Percentiles rank a stretch among this genome's conserved stretches.
Conservation (phyloP, 1,140 invertebrate species). For the Saxidomus purpurata region DNA sequence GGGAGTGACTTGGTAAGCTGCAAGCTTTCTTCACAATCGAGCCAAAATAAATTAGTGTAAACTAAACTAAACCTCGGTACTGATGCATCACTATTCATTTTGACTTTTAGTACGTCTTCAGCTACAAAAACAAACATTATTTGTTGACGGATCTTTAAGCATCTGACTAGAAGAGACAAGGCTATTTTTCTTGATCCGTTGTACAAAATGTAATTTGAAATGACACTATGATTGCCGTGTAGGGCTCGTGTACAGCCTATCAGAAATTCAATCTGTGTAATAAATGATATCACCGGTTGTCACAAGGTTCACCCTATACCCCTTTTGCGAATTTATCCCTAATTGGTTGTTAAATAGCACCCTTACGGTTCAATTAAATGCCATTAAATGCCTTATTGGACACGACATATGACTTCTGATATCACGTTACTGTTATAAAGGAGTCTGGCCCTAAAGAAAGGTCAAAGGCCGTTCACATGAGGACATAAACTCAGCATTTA, state of each 20-base stretch:
- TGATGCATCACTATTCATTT: too few relatives aligned
- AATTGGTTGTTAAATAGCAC: conserved; percentile 33
- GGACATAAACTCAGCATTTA: background rate
- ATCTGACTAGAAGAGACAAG: too few relatives aligned
- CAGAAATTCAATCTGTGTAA: background rate
- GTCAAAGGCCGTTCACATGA: conserved; percentile 6
- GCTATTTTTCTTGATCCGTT: too few relatives aligned
- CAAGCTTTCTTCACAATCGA: too few relatives aligned
- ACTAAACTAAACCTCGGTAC: too few relatives aligned
- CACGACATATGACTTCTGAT: background rate
- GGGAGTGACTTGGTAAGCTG: too few relatives aligned
- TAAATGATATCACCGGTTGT: background rate
- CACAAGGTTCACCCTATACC: background rate
- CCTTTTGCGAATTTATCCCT: background rate
- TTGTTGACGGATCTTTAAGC: too few relatives aligned
- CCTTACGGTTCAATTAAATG: background rate
- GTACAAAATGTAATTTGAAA: background rate
- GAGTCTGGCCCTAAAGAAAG: background rate
- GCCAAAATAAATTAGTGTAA: too few relatives aligned
- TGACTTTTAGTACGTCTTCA: too few relatives aligned
- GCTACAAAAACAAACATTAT: too few relatives aligned
- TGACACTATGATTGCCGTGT: background rate
- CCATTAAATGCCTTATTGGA: background rate
- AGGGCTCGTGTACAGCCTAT: background rate
- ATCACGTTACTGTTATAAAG: background rate